Conservation (phyloP, 2,888 invertebrate genomes). For the Ellobium chinense region DNA sequence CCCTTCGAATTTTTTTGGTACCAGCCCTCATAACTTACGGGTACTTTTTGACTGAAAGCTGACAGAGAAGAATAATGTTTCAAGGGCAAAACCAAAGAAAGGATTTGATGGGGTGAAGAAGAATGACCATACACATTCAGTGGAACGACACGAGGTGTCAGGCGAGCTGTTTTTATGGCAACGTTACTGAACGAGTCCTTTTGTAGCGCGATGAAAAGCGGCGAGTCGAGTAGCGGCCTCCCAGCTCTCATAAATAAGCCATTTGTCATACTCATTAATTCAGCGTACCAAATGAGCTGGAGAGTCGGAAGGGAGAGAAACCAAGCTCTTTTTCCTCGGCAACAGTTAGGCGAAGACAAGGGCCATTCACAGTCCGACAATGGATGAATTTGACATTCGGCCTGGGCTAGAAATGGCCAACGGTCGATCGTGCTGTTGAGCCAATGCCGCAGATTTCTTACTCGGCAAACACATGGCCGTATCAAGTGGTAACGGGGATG, state of each 20-base stretch:
- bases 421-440: not conserved
- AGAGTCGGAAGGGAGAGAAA: too few species aligned
- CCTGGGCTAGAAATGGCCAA: not conserved
- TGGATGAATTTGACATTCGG: not conserved
- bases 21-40: too few species aligned
- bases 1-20: too few species aligned
- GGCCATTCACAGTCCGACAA: too few species aligned
- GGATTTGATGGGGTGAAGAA: too few species aligned
- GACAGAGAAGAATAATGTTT: too few species aligned
- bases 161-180: not conserved
- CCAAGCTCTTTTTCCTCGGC: too few species aligned
- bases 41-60: too few species aligned
- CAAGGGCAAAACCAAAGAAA: too few species aligned
- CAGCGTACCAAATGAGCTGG: not conserved
- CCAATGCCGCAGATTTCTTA: not conserved
- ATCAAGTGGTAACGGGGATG: too few species aligned
- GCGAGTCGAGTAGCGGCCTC: not conserved
- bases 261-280: constrained; percentile 1
- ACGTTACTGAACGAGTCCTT: not conserved
- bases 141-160: not conserved
- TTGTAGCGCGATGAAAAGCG: not conserved
- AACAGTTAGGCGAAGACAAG: too few species aligned
- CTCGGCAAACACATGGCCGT: not conserved
- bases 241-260: constrained; percentile 11
- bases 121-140: not conserved